Conservation (phyloP, 2,888 invertebrate species). For the Periphyllus acericola region DNA sequence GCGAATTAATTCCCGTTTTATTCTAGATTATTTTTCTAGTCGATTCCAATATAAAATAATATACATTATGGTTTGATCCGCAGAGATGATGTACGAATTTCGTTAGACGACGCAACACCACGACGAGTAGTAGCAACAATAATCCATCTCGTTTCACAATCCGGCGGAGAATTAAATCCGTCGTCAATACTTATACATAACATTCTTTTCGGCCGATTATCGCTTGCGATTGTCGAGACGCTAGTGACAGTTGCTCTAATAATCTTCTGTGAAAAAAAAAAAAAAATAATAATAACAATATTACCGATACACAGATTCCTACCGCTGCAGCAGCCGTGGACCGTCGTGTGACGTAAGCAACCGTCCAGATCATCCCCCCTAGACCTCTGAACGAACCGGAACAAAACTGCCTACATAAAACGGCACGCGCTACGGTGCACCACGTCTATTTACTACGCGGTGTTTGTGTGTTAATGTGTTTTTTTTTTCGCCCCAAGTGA, state of each 20-base stretch:
- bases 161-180: no score
- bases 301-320: not conserved
- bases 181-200: no score
- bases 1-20: no score
- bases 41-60: no score
- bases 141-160: no score
- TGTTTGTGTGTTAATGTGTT: constrained; percentile 36
- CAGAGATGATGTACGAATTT: no score
- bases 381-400: constrained; percentile 59
- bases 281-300: not conserved
- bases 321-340: not conserved
- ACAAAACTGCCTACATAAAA: constrained; percentile 56
- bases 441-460: constrained; percentile 42
- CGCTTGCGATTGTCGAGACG: not conserved
- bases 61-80: no score
- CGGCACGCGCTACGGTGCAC: constrained; percentile 37
- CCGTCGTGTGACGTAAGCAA: constrained; percentile 43
- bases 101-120: no score
- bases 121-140: no score
- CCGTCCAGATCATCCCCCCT: constrained; percentile 55
- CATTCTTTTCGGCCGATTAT: not conserved
- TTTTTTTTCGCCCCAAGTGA: not conserved
- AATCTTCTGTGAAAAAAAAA: not conserved
- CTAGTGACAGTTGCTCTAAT: not conserved
- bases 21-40: no score